Evolutionary conservation across 2,888 invertebrate genomes (phyloP).

Genomic region (Lithodes maja): DNA sequence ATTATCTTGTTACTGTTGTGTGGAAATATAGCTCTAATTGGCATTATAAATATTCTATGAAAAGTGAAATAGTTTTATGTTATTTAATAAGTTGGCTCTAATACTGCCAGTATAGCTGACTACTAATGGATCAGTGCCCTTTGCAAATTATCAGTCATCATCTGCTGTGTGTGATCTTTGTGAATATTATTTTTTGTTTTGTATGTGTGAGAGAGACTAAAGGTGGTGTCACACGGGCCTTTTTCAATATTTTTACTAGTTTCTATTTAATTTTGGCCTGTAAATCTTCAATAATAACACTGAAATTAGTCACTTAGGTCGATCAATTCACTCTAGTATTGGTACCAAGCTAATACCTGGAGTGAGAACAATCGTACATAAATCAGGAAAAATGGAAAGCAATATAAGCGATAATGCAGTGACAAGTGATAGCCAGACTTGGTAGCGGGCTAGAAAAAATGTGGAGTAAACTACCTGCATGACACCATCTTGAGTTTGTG

Average conservation of each 20-base stretch:
- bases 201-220: not conserved
- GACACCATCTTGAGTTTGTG: too few species aligned
- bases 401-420: too few species aligned
- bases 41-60: conserved; percentile 26
- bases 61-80: conserved; percentile 6
- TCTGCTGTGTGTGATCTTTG: not conserved
- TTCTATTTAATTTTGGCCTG: not conserved
- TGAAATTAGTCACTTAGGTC: too few species aligned
- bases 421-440: too few species aligned
- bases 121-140: conserved; percentile 4
- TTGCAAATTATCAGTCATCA: not conserved
- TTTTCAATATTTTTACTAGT: not conserved
- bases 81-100: not conserved
- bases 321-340: too few species aligned
- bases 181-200: not conserved
- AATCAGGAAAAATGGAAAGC: too few species aligned
- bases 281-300: not conserved
- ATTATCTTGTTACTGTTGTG: conserved; percentile 21
- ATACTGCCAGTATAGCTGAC: not conserved
- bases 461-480: too few species aligned
- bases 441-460: too few species aligned
- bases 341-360: too few species aligned
- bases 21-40: conserved; percentile 29
- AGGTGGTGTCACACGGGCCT: not conserved
- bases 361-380: too few species aligned